These are phyloP conservation scores for Heliconius erato DNA, from an alignment of 2,888 invertebrate species.

Conservation along the genomic window DNA sequence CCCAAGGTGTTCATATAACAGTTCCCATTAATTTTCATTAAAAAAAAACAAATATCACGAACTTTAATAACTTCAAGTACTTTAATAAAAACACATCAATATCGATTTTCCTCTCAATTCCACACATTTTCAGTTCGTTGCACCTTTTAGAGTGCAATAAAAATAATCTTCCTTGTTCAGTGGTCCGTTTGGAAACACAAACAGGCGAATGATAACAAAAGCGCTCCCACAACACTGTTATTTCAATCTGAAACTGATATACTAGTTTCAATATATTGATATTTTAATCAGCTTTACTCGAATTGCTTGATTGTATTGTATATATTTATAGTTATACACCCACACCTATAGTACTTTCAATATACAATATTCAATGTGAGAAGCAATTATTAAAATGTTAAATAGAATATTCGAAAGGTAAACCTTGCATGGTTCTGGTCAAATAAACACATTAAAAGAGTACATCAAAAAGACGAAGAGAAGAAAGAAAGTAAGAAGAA, in stretches of 20 bases:
- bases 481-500: too few relatives aligned
- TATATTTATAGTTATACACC: neutral
- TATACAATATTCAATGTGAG: neutral
- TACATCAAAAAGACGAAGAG: too few relatives aligned
- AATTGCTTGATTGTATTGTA: neutral
- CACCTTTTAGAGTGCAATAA: slow-evolving; percentile 81
- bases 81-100: slow-evolving; percentile 36
- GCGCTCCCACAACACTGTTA: slow-evolving; percentile 66
- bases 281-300: slow-evolving; percentile 5
- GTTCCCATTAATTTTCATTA: neutral
- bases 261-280: slow-evolving; percentile 22
- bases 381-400: neutral
- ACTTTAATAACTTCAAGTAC: slow-evolving; percentile 2
- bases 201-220: slow-evolving; percentile 70
- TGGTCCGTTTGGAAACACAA: slow-evolving; percentile 67
- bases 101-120: slow-evolving; percentile 77
- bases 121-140: slow-evolving; percentile 76
- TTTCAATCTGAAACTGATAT: slow-evolving; percentile 66
- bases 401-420: neutral
- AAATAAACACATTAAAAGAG: too few relatives aligned
- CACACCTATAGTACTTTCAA: neutral
- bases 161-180: slow-evolving; percentile 83
- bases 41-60: neutral
- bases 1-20: neutral
- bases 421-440: too few relatives aligned